These are phyloP conservation scores for Ranitomeya imitator DNA, from an alignment of 2,113 vertebrate species.

Conservation along the genomic window DNA sequence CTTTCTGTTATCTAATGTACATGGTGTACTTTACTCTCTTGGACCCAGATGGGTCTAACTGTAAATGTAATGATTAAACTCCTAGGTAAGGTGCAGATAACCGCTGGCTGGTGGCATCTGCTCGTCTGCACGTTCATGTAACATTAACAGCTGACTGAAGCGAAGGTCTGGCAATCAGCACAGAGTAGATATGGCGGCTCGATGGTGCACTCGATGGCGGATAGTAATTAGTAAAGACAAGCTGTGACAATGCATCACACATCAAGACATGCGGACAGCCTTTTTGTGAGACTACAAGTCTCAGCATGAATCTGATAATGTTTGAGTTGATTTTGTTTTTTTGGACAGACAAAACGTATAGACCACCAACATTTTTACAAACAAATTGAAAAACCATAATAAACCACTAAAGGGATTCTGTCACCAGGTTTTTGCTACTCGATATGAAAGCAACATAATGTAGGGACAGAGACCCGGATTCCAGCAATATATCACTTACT, in stretches of 20 bases:
- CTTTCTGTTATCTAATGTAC: no score
- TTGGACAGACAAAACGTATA: no score
- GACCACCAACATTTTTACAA: no score
- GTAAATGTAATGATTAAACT: slow-evolving; percentile 16
- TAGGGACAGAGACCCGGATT: no score
- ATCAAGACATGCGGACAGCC: background rate
- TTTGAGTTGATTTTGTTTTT: no score
- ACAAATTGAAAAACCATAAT: no score
- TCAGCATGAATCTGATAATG: background rate
- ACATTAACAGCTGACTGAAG: background rate
- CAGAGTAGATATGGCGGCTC: background rate
- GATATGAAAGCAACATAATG: no score
- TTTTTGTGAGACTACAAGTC: background rate
- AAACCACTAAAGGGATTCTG: no score
- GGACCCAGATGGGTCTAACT: background rate
- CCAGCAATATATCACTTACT: no score
- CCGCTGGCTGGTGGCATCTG: background rate
- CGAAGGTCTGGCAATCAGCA: background rate
- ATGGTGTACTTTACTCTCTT: background rate
- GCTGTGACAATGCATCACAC: background rate
- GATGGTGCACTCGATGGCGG: background rate
- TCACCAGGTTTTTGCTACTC: no score
- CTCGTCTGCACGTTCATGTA: background rate
- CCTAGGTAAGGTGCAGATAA: no score
- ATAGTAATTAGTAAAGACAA: background rate